Base-by-base conservation (phyloP, 2,113 vertebrate species). In the Electrona antarctica region DNA sequence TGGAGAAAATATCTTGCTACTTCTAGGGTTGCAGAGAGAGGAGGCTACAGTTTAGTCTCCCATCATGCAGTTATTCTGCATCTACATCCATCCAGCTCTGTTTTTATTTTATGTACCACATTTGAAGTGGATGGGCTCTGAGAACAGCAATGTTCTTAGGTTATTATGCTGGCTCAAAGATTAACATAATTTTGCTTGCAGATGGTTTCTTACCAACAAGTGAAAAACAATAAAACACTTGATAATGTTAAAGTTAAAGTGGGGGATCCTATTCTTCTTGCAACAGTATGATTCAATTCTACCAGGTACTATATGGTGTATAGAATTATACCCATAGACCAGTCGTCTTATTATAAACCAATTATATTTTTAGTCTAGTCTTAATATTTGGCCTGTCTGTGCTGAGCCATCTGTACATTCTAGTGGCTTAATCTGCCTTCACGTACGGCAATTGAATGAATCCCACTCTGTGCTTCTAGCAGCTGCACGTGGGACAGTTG, bases 1-100 rank as follows among this genome's bases (percentile, higher is more conserved):
- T 78, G 73, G 45, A 76, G 58, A 21, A 51, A 63, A 60, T 71
- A 69, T 85, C 56, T 77, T 54, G 73, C 74, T 74, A 76, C 65
- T 67, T 62, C 59, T 55, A 67, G 55, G 69, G 41, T 69, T 65
- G 10, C 70, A 77, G 56, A 56, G 33, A 46, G 68, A 62, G 52
- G 45, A 60, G 52, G 46, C 55, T 50, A 52, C 58, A 62, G 41
- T 65, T 41, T 41, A 41, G 33, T 41, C 33, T 41, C 33, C 3
- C 67, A 49, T 67, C 65, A 73, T 74, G 4, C 51, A 13, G 4
- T 13, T 54, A 13, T 54, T 12, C 11, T 54, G 11, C 12, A 54
- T 10, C 48, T 10, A 49, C 48, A 33, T 50, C 8, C 11, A 50
- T 50, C 49, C 49, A 10, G 49, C 49, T 50, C 49, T 50, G 7